Conservation (phyloP, 2,113 vertebrate species). For the Excalfactoria chinensis region DNA sequence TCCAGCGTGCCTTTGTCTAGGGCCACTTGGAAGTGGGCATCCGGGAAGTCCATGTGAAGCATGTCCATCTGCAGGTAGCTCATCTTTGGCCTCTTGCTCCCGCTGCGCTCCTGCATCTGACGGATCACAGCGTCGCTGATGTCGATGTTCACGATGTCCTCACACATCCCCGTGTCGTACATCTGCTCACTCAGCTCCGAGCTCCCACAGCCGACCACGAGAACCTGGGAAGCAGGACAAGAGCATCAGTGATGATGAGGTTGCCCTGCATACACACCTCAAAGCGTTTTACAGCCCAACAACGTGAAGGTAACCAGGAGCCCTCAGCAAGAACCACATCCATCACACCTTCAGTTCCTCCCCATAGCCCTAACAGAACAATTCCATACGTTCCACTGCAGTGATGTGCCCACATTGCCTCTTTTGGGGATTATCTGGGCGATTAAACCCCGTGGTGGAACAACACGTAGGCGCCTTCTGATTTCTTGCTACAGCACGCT, state of each 20-base stretch:
- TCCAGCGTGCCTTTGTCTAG: constrained; percentile 97
- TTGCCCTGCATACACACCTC: fast-evolving
- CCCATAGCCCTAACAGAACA: fast-evolving
- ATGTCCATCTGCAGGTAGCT: constrained; percentile 89
- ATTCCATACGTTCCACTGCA: too few relatives aligned
- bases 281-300: fast-evolving
- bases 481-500: background rate
- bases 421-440: fast-evolving
- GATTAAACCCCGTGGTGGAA: background rate
- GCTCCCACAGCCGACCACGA: constrained; percentile 97
- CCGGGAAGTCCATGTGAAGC: constrained; percentile 88
- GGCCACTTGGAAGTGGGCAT: constrained; percentile 86
- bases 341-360: background rate
- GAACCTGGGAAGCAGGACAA: constrained; percentile 76
- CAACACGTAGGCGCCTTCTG: background rate
- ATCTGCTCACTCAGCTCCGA: constrained; percentile 96
- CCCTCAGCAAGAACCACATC: background rate
- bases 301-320: background rate
- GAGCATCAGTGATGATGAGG: fast-evolving
- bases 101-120: constrained; percentile 90
- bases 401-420: fast-evolving
- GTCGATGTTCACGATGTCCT: constrained; percentile 91
- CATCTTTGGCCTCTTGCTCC: constrained; percentile 81
- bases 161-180: constrained; percentile 87
- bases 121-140: constrained; percentile 87